These are phyloP conservation scores for Neosilurus hyrtlii DNA, from an alignment of 2,797 vertebrate genomes.

Conservation along the genomic window DNA sequence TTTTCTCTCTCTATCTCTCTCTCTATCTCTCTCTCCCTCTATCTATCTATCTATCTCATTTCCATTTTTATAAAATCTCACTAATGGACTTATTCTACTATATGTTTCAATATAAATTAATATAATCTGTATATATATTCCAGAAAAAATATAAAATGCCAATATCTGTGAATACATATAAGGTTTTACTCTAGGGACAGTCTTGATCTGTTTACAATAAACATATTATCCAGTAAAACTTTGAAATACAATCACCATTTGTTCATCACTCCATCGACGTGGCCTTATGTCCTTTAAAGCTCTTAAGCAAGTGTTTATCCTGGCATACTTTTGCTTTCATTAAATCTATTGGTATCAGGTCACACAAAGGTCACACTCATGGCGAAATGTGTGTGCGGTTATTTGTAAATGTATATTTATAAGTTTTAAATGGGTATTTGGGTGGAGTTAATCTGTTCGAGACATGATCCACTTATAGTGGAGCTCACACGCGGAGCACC, in stretches of 20 bases:
- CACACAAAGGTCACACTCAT: slow-evolving; percentile 38
- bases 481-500: no score
- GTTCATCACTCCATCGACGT: slow-evolving; percentile 37
- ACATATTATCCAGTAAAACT: slow-evolving; percentile 58
- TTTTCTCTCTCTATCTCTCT: neutral
- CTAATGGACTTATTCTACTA: neutral
- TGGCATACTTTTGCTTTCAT: slow-evolving; percentile 51
- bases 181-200: slow-evolving; percentile 8
- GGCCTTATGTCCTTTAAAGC: slow-evolving; percentile 46
- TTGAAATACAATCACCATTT: slow-evolving; percentile 45
- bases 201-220: slow-evolving; percentile 50
- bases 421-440: neutral
- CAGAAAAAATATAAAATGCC: neutral
- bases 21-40: neutral
- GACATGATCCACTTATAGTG: neutral
- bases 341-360: slow-evolving; percentile 52
- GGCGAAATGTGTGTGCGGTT: neutral
- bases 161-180: neutral
- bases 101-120: neutral
- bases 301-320: slow-evolving; percentile 53
- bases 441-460: no score
- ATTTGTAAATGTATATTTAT: neutral
- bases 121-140: neutral
- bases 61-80: neutral
- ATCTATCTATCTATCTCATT: no score